Base-by-base conservation (phyloP, 2,888 invertebrate species). In the Nephrocerus scutellatus region DNA sequence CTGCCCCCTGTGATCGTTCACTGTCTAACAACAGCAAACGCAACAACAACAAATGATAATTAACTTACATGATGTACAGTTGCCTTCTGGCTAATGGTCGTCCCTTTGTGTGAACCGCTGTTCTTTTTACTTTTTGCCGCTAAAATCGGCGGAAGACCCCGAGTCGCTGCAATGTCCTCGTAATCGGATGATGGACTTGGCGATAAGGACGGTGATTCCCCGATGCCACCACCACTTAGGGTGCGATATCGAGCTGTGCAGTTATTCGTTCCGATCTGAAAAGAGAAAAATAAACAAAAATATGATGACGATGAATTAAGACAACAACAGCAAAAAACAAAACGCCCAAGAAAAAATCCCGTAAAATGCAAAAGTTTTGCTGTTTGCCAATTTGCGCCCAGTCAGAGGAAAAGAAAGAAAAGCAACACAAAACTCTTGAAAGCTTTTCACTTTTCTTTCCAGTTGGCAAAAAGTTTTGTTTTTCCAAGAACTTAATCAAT, bases 181-280 rank as follows among this genome's bases (percentile, higher is more conserved):
- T 80, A 79, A 69, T 79, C 79, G 50, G 78, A 79, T 61, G 79
- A 79, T 49, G 79, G 79, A 62, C 76, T 79, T 39, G 80, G 78
- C 41, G 80, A 80, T 36, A 68, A 54, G 25, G 69, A 69, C 20
- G 68, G 68, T 22, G 69, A 68, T 41, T 73, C 74, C 47, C 74
- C 75, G 54, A 74, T 72, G 47, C 74, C 74, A 51, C 74, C 74
- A 51, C 74, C 74, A 63, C 74, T 74, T 48, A 74, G 68, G 49
- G 69, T 69, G 36, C 69, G 58, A 53, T 69, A 69, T 37, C 67
- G 62, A 40, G 69, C 67, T 33, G 68, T 68, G 51, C 69, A 69
- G 57, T 69, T 69, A 57, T 69, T 68, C 52, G 69, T 69, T 50
- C 68, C 66, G 52, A 69, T 68, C 69, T 69, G 49, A 14, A 43